Conservation (phyloP, 2,888 invertebrate species). For the Dicycla oo region DNA sequence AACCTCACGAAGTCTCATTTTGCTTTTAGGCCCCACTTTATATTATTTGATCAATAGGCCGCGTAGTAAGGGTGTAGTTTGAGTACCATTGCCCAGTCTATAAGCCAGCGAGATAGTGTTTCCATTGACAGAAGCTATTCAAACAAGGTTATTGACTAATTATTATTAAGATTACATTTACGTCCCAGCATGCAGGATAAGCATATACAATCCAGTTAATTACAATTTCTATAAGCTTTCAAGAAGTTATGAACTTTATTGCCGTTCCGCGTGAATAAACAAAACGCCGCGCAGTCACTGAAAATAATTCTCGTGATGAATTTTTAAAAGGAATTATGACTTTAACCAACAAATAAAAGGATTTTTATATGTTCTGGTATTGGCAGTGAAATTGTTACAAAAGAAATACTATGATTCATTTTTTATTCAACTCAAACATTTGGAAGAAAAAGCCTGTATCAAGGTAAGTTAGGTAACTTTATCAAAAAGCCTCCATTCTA, state of each 20-base stretch:
- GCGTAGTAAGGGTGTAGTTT: neutral
- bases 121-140: conserved; percentile 53
- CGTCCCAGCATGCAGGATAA: conserved; percentile 5
- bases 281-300: neutral
- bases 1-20: neutral
- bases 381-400: neutral
- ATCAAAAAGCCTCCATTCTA: neutral
- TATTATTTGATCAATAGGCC: neutral
- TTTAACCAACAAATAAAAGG: neutral
- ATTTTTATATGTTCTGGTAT: neutral
- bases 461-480: neutral
- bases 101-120: conserved; percentile 45
- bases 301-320: neutral
- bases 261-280: neutral
- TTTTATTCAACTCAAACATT: no score
- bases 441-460: neutral
- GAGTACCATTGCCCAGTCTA: conserved; percentile 3
- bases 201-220: neutral
- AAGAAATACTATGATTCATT: conserved; percentile 3
- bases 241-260: neutral
- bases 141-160: conserved; percentile 61
- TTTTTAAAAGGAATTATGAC: neutral
- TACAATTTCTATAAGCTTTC: neutral
- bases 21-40: neutral
- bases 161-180: conserved; percentile 56